Evolutionary conservation across 2,888 invertebrate genomes (phyloP).

Genomic region (Diarsia dahlii): DNA sequence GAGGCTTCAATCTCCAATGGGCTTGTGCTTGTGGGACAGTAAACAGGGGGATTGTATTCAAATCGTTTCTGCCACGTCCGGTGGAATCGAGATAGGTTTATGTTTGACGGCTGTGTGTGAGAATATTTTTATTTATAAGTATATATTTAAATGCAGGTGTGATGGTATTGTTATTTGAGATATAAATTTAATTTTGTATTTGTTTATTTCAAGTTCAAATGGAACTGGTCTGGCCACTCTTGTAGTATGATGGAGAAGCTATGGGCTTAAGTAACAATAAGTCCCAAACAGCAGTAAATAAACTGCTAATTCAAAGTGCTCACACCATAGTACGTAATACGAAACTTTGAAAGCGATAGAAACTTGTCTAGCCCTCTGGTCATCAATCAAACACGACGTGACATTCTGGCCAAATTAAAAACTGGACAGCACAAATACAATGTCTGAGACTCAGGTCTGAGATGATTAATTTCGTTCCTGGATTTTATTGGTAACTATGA

Average conservation of each 20-base stretch:
- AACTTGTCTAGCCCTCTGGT: not conserved
- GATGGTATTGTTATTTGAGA: not conserved
- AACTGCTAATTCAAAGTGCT: no score
- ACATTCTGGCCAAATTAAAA: not conserved
- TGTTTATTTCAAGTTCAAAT: not conserved
- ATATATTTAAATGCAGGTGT: not conserved
- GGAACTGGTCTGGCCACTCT: no score
- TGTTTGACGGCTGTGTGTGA: slow-evolving; percentile 26
- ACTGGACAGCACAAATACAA: not conserved
- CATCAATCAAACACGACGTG: not conserved
- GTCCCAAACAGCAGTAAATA: no score
- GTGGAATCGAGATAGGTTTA: slow-evolving; percentile 29
- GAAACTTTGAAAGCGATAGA: not conserved
- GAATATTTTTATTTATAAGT: slow-evolving; percentile 15
- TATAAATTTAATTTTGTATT: not conserved
- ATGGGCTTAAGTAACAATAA: no score
- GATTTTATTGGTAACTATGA: slow-evolving; percentile 14
- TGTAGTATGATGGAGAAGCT: no score
- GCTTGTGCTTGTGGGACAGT: slow-evolving; percentile 44
- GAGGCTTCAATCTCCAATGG: slow-evolving; percentile 20
- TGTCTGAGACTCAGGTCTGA: not conserved
- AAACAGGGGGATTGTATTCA: slow-evolving; percentile 60
- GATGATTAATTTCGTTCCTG: not conserved
- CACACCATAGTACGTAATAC: no score
- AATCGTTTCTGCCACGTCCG: slow-evolving; percentile 55